Percentiles rank a stretch among this genome's conserved stretches.
Conservation (phyloP, 2,888 invertebrate species). For the Pristionchus exspectatus region DNA sequence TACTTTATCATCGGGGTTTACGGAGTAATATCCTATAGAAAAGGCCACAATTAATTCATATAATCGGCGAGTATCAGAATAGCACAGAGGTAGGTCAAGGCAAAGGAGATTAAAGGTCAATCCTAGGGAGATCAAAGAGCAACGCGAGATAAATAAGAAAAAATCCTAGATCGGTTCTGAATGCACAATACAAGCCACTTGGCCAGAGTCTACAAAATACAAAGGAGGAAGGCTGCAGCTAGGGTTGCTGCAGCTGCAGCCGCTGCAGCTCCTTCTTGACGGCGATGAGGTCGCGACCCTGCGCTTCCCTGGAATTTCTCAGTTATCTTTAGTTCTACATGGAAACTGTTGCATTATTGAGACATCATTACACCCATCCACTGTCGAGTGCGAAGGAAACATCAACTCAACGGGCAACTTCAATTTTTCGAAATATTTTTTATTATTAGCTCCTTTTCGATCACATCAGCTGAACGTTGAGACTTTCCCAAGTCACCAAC, state of each 20-base stretch:
- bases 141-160: not conserved
- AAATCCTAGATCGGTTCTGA: not conserved
- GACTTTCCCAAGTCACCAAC: too few relatives aligned
- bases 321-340: not conserved
- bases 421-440: not conserved
- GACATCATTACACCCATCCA: not conserved
- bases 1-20: conserved; percentile 18
- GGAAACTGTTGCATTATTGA: not conserved
- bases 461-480: not conserved
- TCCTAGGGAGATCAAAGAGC: not conserved
- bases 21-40: not conserved
- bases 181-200: not conserved
- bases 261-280: conserved; percentile 53
- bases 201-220: not conserved
- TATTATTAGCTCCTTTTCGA: not conserved
- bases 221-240: not conserved
- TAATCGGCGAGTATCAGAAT: conserved; percentile 2
- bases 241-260: conserved; percentile 38
- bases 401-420: not conserved
- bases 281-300: conserved; percentile 53
- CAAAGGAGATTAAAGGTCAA: not conserved
- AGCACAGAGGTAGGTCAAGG: not conserved
- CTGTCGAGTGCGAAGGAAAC: not conserved
- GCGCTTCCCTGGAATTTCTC: conserved; percentile 36
- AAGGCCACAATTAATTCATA: conserved; percentile 3